Evolutionary conservation across 2,113 vertebrate species (phyloP).

Genomic region (Heloderma charlesbogerti): DNA sequence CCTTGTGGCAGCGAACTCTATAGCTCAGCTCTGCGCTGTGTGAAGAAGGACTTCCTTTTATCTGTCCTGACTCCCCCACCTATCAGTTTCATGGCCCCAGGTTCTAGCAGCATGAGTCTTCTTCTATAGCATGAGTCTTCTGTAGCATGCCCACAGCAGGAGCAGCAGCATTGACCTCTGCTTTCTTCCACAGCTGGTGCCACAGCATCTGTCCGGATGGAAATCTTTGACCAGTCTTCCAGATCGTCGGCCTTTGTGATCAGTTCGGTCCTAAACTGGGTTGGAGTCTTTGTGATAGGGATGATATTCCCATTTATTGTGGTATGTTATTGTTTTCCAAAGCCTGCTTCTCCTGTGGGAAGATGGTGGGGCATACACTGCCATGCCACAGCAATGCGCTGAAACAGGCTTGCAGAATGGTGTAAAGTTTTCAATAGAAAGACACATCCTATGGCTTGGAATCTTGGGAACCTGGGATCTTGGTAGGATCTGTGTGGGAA

Average conservation of each 20-base stretch:
- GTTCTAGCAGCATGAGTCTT: no score
- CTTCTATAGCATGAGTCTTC: no score
- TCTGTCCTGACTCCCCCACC: no score
- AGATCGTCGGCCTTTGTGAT: conserved; percentile 73
- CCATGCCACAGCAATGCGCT: background rate
- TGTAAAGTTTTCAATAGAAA: background rate
- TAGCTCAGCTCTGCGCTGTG: background rate
- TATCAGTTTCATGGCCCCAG: no score
- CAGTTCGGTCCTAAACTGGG: conserved; percentile 46
- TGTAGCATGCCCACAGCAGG: background rate
- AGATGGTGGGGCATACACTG: accelerated
- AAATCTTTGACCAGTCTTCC: conserved; percentile 69
- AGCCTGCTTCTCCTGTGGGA: accelerated
- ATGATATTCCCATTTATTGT: conserved; percentile 75
- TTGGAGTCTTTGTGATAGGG: conserved; percentile 66
- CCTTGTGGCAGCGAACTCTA: no score
- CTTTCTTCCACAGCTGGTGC: conserved; percentile 64
- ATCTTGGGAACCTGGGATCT: no score
- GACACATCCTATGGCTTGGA: background rate
- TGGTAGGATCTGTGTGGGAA: background rate
- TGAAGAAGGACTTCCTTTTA: no score
- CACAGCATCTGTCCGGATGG: conserved; percentile 56
- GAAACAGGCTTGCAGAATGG: background rate
- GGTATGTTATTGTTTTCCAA: conserved; percentile 60
- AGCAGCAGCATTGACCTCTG: background rate